Evolutionary conservation across 2,113 vertebrate genomes (phyloP), one percentile per base, ranked within the genome.

Genomic region (Spilogale gracilis): DNA sequence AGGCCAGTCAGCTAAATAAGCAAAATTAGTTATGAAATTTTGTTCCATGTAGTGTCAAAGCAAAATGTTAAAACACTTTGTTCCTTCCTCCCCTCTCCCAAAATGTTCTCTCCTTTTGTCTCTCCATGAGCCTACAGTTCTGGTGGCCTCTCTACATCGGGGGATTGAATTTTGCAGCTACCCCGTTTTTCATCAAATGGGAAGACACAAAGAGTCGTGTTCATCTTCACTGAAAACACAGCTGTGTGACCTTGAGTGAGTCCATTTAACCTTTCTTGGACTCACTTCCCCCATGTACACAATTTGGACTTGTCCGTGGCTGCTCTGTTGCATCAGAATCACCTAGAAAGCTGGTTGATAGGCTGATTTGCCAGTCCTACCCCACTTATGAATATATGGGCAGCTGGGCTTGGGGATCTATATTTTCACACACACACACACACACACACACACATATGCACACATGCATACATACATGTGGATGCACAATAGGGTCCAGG

Each of bases 141-240:
- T n/a, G 45, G 14, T 78, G 87, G 21, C 13, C 43, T 21, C 20
- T 63, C 43, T 60, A 71, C 17, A 30, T 18, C 94, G 13, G 43
- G 78, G 61, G 8, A 45, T 65, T 92, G 61, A 82, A n/a, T 56
- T 56, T 60, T 67, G 32, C 43, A 94, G 30, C 18, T 45, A 65
- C 21, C 3, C 79, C 61, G 60, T 27, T 73, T 20, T 67, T 78
- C 48, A 92, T 69, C n/a, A 69, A 74, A 86, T 85, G 3, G 14
- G 50, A 84, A 71, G 74, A 90, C 92, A 92, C 45, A 87, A 86
- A 89, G 17, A 76, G 16, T 52, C 13, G 2, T 94, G 74, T 74
- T 93, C n/a, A 43, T 89, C 58, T 80, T 94, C 71, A 67, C 17
- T 32, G n/a, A 58, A 93, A 96, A 45, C 50, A 58, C 45, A 92